Conservation (phyloP, 2,113 vertebrate genomes). For the Prunella fulvescens region DNA sequence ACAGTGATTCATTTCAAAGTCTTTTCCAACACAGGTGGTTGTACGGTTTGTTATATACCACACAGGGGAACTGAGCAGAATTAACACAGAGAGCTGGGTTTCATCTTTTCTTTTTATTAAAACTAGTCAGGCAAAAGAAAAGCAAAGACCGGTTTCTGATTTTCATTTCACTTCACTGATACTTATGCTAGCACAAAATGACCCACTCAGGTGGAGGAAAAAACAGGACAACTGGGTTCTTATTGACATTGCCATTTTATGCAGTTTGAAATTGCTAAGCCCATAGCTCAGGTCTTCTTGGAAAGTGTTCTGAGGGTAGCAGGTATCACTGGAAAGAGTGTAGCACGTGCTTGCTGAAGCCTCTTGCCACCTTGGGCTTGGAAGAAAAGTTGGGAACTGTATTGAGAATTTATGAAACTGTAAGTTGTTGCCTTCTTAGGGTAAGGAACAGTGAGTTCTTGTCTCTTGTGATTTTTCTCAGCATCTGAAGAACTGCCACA, state of each 20-base stretch:
- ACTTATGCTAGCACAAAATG: neutral
- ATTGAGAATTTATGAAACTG: neutral
- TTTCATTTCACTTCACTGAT: neutral
- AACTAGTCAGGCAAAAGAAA: neutral
- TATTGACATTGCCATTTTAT: neutral
- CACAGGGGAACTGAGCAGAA: neutral
- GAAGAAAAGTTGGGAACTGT: neutral
- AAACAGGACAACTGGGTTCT: neutral
- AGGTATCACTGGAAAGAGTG: neutral
- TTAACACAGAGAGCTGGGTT: neutral
- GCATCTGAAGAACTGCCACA: neutral
- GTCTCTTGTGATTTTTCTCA: neutral
- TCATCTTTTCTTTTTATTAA: neutral
- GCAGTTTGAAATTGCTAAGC: neutral
- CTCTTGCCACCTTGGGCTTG: neutral
- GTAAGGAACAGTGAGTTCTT: neutral
- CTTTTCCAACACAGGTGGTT: neutral
- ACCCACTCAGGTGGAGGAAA: neutral
- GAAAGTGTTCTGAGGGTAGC: neutral
- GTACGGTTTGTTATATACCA: neutral
- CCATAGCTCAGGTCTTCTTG: neutral
- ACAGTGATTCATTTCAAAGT: neutral
- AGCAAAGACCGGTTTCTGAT: neutral
- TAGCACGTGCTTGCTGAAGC: neutral
- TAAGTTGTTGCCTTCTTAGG: neutral